Evolutionary conservation across 1,140 invertebrate species (phyloP).

Genomic region (Cylas formicarius): DNA sequence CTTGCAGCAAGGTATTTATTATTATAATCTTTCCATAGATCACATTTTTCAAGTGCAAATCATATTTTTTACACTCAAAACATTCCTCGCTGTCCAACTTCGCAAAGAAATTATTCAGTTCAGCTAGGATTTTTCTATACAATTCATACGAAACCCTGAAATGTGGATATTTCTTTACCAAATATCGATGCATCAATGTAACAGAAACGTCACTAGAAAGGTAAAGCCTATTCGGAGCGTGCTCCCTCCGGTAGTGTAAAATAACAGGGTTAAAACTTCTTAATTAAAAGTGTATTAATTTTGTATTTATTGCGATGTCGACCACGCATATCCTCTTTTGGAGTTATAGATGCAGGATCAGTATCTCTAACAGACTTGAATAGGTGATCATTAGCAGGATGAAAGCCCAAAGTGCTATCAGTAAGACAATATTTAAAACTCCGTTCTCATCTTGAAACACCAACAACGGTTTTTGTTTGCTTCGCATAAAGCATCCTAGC

Average conservation of each 20-base stretch:
- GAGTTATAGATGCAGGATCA: conserved; percentile 4
- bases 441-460: conserved; percentile 3
- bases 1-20: conserved; percentile 10
- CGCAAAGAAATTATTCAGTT: conserved; percentile 15
- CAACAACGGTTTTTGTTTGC: conserved; percentile 11
- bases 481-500: conserved; percentile 9
- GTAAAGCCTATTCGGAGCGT: conserved; percentile 15
- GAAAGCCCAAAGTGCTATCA: conserved; percentile 12
- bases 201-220: conserved; percentile 17
- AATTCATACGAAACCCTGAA: conserved; percentile 16
- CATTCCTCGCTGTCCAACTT: conserved; percentile 15
- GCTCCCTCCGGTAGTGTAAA: conserved; percentile 17
- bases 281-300: conserved; percentile 12
- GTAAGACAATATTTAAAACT: conserved; percentile 15
- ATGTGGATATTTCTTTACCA: conserved; percentile 13
- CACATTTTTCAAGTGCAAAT: conserved; percentile 13
- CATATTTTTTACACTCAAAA: conserved; percentile 11
- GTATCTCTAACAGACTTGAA: conserved; percentile 7
- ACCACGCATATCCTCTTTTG: conserved; percentile 13
- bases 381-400: conserved; percentile 6
- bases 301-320: conserved; percentile 17
- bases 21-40: conserved; percentile 9
- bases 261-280: conserved; percentile 9
- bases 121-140: conserved; percentile 12
- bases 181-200: conserved; percentile 14